Evolutionary conservation across 2,113 vertebrate genomes (phyloP).

Genomic region (Dinomys branickii): DNA sequence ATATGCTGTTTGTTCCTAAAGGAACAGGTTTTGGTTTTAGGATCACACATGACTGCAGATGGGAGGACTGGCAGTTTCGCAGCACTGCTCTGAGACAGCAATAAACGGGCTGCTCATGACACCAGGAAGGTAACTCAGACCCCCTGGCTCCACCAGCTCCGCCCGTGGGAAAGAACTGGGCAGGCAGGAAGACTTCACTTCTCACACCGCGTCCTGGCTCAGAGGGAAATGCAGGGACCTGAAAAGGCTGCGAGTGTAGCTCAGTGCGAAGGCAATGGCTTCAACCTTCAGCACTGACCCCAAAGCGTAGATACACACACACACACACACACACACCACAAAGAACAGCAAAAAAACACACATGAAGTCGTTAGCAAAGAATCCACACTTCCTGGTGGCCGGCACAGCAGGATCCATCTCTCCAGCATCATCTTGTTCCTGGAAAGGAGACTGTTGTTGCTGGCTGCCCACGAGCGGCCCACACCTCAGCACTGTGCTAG

Average conservation of each 20-base stretch:
- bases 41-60: background rate
- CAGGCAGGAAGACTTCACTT: background rate
- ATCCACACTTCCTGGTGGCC: rapidly evolving
- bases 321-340: background rate
- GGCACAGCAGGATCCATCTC: background rate
- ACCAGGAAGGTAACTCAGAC: background rate
- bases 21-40: slow-evolving; percentile 24
- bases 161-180: background rate
- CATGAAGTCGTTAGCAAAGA: background rate
- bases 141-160: background rate
- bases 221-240: background rate
- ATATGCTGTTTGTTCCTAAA: background rate
- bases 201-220: background rate
- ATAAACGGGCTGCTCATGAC: background rate
- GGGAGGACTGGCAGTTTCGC: background rate
- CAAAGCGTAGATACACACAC: too few relatives aligned
- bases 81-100: background rate
- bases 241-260: background rate
- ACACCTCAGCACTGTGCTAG: rapidly evolving
- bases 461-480: rapidly evolving
- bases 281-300: background rate
- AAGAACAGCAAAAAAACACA: background rate
- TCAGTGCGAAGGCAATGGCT: background rate
- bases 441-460: background rate
- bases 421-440: background rate